These are phyloP conservation scores for Melanotaenia maccullochi DNA, from an alignment of 2,797 vertebrate species.

Conservation along the genomic window DNA sequence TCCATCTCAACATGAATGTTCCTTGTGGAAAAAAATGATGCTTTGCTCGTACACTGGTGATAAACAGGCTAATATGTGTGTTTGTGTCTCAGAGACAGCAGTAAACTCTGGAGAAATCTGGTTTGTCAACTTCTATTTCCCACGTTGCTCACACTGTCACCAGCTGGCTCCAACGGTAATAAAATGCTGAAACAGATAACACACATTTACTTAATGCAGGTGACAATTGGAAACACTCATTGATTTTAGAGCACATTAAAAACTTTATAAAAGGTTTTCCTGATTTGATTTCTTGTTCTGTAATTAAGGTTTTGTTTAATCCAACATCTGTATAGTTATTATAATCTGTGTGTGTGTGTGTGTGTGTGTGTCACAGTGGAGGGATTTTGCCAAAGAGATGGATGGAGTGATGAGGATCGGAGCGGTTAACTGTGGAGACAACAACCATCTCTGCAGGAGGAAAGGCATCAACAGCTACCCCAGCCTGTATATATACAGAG, in stretches of 20 bases:
- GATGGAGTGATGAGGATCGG: slow-evolving; percentile 94
- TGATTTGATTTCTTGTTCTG: too few species aligned
- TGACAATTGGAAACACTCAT: neutral
- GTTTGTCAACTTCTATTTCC: slow-evolving; percentile 99
- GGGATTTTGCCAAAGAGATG: slow-evolving; percentile 97
- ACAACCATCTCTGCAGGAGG: slow-evolving; percentile 91
- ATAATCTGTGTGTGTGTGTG: neutral
- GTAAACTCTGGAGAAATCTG: slow-evolving; percentile 96
- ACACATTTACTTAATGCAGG: neutral
- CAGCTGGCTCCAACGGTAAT: slow-evolving; percentile 93
- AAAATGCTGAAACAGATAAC: neutral
- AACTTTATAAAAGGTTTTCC: too few species aligned
- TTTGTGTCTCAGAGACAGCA: slow-evolving; percentile 87
- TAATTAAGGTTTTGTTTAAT: too few species aligned
- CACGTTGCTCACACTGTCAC: slow-evolving; percentile 97
- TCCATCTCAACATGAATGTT: neutral
- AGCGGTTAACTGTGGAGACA: slow-evolving; percentile 97
- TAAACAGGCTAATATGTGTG: slow-evolving; percentile 10
- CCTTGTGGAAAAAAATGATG: neutral
- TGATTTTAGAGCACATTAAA: too few species aligned
- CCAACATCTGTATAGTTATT: too few species aligned
- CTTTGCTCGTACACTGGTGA: neutral
- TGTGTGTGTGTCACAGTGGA: slow-evolving; percentile 84
- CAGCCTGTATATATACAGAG: slow-evolving; percentile 91
- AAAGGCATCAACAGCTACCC: slow-evolving; percentile 96